Conservation (phyloP, 2,888 invertebrate species). For the Luperina testacea region DNA sequence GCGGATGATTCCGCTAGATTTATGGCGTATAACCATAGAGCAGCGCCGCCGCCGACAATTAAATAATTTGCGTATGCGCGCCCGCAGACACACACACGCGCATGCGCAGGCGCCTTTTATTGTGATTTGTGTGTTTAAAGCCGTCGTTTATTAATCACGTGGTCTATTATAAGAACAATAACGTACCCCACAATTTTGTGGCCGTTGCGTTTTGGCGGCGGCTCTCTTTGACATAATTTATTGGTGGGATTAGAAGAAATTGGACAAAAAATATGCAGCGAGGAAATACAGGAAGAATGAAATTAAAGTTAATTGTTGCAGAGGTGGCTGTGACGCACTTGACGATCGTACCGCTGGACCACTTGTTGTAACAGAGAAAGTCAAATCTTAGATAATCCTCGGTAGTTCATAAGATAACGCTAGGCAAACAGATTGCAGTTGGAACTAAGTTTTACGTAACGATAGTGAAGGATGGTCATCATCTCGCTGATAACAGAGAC, state of each 20-base stretch:
- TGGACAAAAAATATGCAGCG: constrained; percentile 54
- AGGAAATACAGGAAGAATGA: constrained; percentile 35
- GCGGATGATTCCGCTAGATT: constrained; percentile 85
- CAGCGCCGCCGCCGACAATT: constrained; percentile 80
- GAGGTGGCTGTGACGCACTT: background rate
- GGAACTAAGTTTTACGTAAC: constrained; percentile 20
- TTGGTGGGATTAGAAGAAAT: constrained; percentile 55
- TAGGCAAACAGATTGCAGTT: background rate
- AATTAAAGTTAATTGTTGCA: constrained; percentile 26
- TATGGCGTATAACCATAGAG: constrained; percentile 87
- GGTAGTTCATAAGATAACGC: background rate
- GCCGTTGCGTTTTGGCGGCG: constrained; percentile 53
- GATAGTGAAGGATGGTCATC: constrained; percentile 40
- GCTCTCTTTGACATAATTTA: constrained; percentile 57
- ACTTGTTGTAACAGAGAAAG: constrained; percentile 17
- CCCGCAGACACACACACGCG: constrained; percentile 61
- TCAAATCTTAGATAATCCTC: background rate
- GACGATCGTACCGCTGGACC: background rate
- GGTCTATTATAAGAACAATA: constrained; percentile 68
- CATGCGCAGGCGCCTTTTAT: constrained; percentile 64
- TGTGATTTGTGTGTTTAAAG: constrained; percentile 79
- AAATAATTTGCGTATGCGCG: constrained; percentile 87
- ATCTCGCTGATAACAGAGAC: constrained; percentile 13
- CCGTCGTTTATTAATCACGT: constrained; percentile 71
- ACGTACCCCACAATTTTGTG: constrained; percentile 68